phyloP scores from a whole-genome alignment of 1,140 invertebrate genomes.

The Brachionus koreanus region DNA sequence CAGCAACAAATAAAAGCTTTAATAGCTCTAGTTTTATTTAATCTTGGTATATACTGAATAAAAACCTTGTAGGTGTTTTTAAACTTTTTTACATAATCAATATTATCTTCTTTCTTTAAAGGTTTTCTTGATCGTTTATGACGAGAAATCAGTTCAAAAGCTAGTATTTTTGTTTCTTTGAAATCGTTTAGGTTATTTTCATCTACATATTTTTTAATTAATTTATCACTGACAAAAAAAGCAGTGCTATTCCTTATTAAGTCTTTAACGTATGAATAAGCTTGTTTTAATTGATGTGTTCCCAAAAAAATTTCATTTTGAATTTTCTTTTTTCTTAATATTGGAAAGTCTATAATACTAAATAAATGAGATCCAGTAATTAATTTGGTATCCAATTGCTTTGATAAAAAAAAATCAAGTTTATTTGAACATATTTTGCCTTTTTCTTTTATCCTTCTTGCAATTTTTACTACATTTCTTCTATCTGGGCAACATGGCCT shows the following conservation, averaged over 20 bases:
- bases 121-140: not conserved
- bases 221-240: not conserved
- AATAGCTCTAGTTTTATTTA: not conserved
- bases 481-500: not conserved
- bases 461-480: not conserved
- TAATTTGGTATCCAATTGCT: slow-evolving; percentile 13
- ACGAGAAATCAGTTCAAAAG: not conserved
- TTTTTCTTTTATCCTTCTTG: not conserved
- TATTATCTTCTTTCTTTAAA: not conserved
- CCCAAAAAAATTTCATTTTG: slow-evolving; percentile 1
- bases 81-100: not conserved
- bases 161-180: not conserved
- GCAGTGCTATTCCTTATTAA: not conserved
- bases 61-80: slow-evolving; percentile 4
- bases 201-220: not conserved
- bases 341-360: not conserved
- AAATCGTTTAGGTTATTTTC: not conserved
- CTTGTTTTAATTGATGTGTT: slow-evolving; percentile 7
- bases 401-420: not conserved
- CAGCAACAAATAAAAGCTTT: not conserved
- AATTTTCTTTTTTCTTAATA: not conserved
- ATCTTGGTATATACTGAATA: not conserved
- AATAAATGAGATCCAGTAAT: not conserved
- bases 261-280: not conserved
- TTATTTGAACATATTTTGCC: not conserved